Evolutionary conservation across 23 tunicate species (phyloP), one percentile per base, ranked within the genome.

Genomic region (Trididemnum nubilum): DNA sequence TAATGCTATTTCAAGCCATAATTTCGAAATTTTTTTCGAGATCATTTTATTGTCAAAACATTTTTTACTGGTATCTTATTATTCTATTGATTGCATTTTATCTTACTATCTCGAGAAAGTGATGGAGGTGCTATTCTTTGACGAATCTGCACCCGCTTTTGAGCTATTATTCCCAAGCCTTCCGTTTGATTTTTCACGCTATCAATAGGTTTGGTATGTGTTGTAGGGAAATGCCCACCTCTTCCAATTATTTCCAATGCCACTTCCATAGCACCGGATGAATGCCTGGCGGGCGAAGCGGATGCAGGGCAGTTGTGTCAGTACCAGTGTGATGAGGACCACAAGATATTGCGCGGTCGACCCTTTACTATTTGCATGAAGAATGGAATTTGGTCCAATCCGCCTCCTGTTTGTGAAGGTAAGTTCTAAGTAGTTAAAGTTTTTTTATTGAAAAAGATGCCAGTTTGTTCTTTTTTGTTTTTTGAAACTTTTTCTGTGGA

Each of bases 371-470:
- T 72, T 24, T 90, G 96, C 58, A 80, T 90, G 89, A 83, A 83
- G 35, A 90, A 90, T 73, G 96, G 96, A 5, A 26, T 90, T 2
- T 90, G 96, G 96, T 67, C 84, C 51, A 77, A 64, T 49, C 89
- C 96, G 31, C 86, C 85, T 0, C 96, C 96, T 33, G 71, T 24
- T 2, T 90, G 96, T 58, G 67, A 34, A 0, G 85, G 96, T 90
- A 59, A 77, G 83, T 77, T 4, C 24, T 27, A 5, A 12, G 34
- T 75, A 15, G 34, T 12, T 71, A n/a, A n/a, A n/a, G n/a, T n/a
- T n/a, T n/a, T n/a, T n/a, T n/a, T n/a, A n/a, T n/a, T n/a, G n/a
- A n/a, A n/a, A n/a, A n/a, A n/a, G n/a, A n/a, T n/a, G n/a, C n/a
- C n/a, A n/a, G n/a, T n/a, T n/a, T n/a, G n/a, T n/a, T n/a, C n/a